Evolutionary conservation across 2,888 invertebrate genomes (phyloP).

Genomic region (Mongoloraphidia duomilia): DNA sequence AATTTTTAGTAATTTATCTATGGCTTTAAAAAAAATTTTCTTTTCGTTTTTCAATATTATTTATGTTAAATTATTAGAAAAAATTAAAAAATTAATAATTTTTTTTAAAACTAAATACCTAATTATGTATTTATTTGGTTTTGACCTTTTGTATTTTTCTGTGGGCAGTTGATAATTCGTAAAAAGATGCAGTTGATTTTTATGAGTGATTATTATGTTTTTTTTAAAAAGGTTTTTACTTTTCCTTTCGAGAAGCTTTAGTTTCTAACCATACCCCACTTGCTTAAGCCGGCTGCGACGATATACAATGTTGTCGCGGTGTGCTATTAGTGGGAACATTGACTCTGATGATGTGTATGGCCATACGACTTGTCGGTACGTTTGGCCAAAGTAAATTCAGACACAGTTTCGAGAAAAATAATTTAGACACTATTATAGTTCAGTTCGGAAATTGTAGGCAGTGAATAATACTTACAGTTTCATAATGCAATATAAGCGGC

Average conservation of each 20-base stretch:
- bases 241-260: neutral
- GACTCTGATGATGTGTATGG: slow-evolving; percentile 8
- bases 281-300: slow-evolving; percentile 7
- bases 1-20: no score
- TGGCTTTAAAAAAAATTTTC: no score
- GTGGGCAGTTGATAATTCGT: no score
- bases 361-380: neutral
- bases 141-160: no score
- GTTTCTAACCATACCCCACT: slow-evolving; percentile 5
- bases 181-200: neutral
- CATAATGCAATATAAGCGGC: no score
- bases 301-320: slow-evolving; percentile 5
- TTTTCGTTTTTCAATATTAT: no score
- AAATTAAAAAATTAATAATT: no score
- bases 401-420: slow-evolving; percentile 7
- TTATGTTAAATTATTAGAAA: no score
- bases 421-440: neutral
- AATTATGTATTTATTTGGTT: no score
- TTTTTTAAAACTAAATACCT: no score
- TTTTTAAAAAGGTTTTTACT: neutral
- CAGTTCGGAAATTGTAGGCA: no score
- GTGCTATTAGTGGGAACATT: slow-evolving; percentile 8
- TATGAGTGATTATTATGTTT: neutral
- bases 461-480: no score
- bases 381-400: neutral